Conservation (phyloP, 2,888 invertebrate genomes). For the Ecdyonurus torrentis region DNA sequence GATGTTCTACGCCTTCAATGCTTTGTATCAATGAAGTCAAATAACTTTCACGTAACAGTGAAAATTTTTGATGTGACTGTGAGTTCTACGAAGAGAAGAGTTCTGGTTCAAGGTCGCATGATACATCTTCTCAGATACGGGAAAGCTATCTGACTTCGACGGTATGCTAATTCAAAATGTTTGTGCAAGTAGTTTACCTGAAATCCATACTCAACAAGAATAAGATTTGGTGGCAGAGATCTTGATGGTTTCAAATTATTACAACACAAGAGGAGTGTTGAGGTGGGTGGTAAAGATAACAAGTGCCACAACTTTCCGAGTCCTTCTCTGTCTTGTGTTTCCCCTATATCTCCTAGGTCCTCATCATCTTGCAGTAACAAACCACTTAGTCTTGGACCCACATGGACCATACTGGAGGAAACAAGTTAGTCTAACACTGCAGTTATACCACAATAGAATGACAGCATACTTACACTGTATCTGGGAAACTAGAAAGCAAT, state of each 20-base stretch:
- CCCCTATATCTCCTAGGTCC: slow-evolving; percentile 23
- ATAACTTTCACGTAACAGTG: too few species aligned
- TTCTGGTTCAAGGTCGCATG: too few species aligned
- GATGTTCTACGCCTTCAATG: too few species aligned
- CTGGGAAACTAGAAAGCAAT: slow-evolving; percentile 34
- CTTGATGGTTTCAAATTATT: slow-evolving; percentile 20
- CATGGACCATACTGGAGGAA: slow-evolving; percentile 30
- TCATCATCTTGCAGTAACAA: slow-evolving; percentile 31
- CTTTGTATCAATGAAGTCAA: too few species aligned
- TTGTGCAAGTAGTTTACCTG: slow-evolving; percentile 34
- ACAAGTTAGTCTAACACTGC: not conserved
- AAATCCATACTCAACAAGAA: slow-evolving; percentile 39
- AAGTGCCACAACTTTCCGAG: slow-evolving; percentile 30
- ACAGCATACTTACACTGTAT: slow-evolving; percentile 24
- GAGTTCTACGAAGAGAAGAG: too few species aligned
- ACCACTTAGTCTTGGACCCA: slow-evolving; percentile 37
- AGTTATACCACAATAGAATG: not conserved
- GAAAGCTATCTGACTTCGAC: too few species aligned
- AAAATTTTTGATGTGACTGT: too few species aligned
- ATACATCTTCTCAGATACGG: too few species aligned
- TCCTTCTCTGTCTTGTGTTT: not conserved
- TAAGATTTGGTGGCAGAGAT: slow-evolving; percentile 32
- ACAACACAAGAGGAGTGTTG: slow-evolving; percentile 28
- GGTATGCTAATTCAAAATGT: too few species aligned
- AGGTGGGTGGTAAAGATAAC: slow-evolving; percentile 25